Conservation (phyloP, 2,113 vertebrate genomes). For the Sander vitreus region DNA sequence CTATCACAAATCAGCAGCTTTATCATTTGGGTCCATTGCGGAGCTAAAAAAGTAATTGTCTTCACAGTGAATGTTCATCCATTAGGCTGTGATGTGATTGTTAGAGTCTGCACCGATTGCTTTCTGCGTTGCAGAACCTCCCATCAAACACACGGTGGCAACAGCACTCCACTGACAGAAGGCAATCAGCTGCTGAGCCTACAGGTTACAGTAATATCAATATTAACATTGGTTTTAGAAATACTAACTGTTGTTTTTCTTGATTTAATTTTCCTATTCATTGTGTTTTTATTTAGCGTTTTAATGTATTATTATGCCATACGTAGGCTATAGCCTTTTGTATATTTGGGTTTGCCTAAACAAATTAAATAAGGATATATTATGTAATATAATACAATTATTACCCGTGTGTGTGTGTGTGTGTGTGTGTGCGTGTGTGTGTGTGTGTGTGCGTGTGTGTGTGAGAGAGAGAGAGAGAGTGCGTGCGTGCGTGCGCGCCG, state of each 20-base stretch:
- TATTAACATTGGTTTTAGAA: background rate
- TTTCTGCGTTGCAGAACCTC: background rate
- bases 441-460: too few species aligned
- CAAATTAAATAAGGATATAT: too few species aligned
- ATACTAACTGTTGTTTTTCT: background rate
- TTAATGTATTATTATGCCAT: background rate
- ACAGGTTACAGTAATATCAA: background rate
- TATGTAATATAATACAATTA: too few species aligned
- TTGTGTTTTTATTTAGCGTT: background rate
- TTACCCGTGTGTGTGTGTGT: too few species aligned
- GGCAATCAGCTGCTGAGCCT: background rate
- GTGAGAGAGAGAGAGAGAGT: too few species aligned
- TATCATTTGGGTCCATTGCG: background rate
- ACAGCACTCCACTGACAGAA: slow-evolving; percentile 20
- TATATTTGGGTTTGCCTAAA: background rate
- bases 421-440: too few species aligned
- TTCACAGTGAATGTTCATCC: background rate
- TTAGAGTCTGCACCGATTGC: background rate
- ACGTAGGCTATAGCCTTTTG: too few species aligned
- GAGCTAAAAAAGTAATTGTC: background rate
- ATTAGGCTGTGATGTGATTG: background rate
- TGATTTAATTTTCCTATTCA: background rate
- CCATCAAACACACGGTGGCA: slow-evolving; percentile 57
- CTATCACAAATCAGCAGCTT: background rate
- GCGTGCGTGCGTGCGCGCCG: too few species aligned